Evolutionary conservation across 2,113 vertebrate species (phyloP).

Genomic region (Muntiacus muntjak): DNA sequence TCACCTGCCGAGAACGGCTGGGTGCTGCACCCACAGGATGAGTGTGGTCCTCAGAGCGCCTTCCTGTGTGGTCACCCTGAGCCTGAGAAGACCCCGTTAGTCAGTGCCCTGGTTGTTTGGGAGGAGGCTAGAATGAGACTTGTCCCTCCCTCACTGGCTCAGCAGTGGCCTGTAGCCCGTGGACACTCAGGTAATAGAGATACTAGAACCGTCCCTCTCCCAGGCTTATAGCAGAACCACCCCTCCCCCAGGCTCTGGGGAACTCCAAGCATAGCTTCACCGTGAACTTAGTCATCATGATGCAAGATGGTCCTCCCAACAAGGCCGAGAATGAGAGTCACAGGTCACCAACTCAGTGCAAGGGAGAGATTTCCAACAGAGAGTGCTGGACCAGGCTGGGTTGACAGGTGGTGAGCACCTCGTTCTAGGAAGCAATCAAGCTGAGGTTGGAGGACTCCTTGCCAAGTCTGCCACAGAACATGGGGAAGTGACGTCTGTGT

Average conservation of each 20-base stretch:
- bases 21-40: background rate
- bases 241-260: background rate
- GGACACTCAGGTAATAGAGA: background rate
- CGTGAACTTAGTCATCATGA: fast-evolving
- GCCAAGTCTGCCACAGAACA: background rate
- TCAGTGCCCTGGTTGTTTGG: background rate
- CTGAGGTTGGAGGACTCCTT: background rate
- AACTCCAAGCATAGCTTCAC: background rate
- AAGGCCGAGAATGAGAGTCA: background rate
- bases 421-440: background rate
- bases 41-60: slow-evolving; percentile 59
- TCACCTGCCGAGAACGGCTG: background rate
- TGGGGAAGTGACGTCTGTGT: background rate
- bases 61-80: slow-evolving; percentile 60
- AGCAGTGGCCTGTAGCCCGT: background rate
- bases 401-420: background rate
- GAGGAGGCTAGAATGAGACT: background rate
- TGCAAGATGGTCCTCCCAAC: fast-evolving
- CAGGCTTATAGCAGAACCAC: background rate
- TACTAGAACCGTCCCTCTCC: background rate
- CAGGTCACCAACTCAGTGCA: background rate
- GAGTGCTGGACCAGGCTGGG: background rate
- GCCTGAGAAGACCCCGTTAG: background rate
- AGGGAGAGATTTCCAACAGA: background rate
- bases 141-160: background rate